Evolutionary conservation across 2,797 vertebrate genomes (phyloP).

Genomic region (Syndactyla subalaris): DNA sequence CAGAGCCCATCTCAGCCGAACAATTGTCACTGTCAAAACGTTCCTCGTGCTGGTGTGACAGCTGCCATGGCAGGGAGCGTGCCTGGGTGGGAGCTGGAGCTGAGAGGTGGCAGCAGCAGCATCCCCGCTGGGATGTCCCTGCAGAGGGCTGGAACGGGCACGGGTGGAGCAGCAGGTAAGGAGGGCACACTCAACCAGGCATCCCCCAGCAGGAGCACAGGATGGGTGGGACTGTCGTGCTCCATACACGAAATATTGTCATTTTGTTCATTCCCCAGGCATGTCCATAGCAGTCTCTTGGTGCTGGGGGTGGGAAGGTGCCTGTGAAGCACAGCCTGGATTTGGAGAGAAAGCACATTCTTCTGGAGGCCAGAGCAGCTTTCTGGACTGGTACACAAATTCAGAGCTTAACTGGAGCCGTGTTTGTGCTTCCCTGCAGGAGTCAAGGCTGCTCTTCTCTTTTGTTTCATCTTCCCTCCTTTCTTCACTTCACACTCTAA

Average conservation of each 20-base stretch:
- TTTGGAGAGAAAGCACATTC: not conserved
- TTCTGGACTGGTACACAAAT: not conserved
- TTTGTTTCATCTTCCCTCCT: not conserved
- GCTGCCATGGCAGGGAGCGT: not conserved
- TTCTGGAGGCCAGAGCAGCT: not conserved
- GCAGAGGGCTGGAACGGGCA: not conserved
- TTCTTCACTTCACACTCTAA: not conserved
- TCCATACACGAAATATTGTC: not conserved
- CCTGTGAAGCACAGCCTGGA: not conserved
- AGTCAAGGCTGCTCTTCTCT: not conserved
- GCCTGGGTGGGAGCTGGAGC: not conserved
- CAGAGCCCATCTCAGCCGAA: not conserved
- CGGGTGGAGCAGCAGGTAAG: not conserved
- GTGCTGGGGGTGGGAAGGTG: not conserved
- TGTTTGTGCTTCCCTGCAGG: not conserved
- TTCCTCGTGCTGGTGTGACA: not conserved
- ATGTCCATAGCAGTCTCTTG: not conserved
- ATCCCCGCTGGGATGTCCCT: not conserved
- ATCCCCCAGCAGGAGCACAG: not conserved
- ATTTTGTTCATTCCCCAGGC: not conserved
- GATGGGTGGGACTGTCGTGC: too few species aligned
- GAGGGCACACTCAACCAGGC: not conserved
- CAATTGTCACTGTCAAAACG: not conserved
- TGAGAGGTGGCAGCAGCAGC: not conserved
- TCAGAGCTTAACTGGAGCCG: not conserved